Evolutionary conservation across 2,113 vertebrate genomes (phyloP).

Genomic region (Camelus dromedarius): DNA sequence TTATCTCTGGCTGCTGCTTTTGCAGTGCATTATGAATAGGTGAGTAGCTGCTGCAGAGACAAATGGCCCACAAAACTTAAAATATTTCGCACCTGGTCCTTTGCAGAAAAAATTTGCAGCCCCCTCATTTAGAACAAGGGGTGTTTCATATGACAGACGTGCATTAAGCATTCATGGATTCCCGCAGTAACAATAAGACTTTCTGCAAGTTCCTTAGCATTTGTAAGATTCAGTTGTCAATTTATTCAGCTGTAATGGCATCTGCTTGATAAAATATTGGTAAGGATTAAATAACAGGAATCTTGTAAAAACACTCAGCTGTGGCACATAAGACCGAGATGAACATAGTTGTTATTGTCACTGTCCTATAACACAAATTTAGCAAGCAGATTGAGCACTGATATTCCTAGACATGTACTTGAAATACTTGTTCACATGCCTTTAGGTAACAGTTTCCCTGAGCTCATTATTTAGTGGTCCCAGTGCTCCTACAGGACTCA

Average conservation of each 20-base stretch:
- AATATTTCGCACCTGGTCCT: not conserved
- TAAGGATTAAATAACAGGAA: not conserved
- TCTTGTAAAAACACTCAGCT: not conserved
- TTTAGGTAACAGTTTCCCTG: not conserved
- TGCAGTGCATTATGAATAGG: not conserved
- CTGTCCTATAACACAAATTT: not conserved
- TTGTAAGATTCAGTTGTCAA: slow-evolving; percentile 30
- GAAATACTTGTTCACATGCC: not conserved
- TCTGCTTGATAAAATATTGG: not conserved
- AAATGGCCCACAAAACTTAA: not conserved
- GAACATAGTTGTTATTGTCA: not conserved
- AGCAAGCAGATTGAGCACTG: not conserved
- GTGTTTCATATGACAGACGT: not conserved
- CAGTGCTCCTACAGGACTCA: not conserved
- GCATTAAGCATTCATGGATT: not conserved
- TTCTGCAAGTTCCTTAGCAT: slow-evolving; percentile 3
- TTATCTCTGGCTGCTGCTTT: not conserved
- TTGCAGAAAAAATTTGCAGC: not conserved
- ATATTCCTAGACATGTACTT: not conserved
- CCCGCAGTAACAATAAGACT: not conserved
- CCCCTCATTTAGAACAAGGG: not conserved
- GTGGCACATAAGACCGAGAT: not conserved
- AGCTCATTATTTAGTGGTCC: not conserved
- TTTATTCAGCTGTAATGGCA: not conserved
- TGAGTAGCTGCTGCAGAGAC: not conserved